These are phyloP conservation scores for Lepus oiostolus DNA, from an alignment of 2,797 vertebrate species.

Conservation along the genomic window DNA sequence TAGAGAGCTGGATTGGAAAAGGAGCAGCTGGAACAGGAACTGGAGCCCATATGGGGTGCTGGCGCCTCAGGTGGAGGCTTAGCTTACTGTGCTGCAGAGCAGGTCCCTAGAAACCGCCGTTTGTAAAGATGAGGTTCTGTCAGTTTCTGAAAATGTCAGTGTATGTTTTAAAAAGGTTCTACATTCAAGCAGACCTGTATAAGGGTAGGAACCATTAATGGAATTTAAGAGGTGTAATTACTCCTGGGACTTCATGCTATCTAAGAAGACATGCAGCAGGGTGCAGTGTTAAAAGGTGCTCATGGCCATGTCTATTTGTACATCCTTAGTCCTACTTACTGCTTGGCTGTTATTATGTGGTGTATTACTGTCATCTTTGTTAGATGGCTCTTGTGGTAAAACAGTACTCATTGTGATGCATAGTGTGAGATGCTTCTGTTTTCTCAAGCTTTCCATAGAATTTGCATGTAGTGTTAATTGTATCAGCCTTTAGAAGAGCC, in stretches of 20 bases:
- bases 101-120: too few species aligned
- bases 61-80: too few species aligned
- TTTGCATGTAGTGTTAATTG: not conserved
- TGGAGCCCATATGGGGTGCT: too few species aligned
- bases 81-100: too few species aligned
- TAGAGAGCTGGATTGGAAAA: too few species aligned
- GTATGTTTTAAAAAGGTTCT: not conserved
- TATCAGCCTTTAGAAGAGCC: not conserved
- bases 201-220: not conserved
- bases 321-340: not conserved
- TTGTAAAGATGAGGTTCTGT: not conserved
- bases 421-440: not conserved
- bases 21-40: too few species aligned
- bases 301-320: not conserved
- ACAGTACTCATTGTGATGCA: not conserved
- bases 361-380: not conserved
- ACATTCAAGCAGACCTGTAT: not conserved
- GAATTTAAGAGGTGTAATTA: not conserved
- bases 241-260: not conserved
- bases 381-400: not conserved
- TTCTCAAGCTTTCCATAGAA: not conserved
- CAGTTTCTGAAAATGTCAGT: not conserved
- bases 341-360: fast-evolving
- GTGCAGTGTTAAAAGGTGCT: not conserved
- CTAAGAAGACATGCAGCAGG: not conserved